Evolutionary conservation across 2,113 vertebrate species (phyloP).

Genomic region (Orthonyx spaldingii): DNA sequence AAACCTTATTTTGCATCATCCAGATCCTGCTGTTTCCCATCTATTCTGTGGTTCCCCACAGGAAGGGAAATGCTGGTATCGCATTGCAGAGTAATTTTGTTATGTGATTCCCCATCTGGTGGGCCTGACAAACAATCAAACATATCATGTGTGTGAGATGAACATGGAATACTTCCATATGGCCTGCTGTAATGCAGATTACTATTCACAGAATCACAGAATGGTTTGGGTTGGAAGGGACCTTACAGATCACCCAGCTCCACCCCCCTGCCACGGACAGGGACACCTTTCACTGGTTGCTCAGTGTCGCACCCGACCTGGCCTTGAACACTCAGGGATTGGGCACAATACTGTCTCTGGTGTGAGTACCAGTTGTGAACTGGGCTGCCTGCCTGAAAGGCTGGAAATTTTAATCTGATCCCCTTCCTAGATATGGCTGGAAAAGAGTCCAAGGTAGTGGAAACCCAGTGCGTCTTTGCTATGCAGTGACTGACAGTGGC

Average conservation of each 20-base stretch:
- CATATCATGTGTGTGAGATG: not conserved
- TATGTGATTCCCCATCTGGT: not conserved
- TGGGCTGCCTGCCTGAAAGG: not conserved
- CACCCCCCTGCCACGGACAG: not conserved
- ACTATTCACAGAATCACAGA: not conserved
- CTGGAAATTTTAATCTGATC: not conserved
- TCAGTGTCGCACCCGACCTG: not conserved
- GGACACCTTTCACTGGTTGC: not conserved
- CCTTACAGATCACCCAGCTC: not conserved
- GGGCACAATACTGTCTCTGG: not conserved
- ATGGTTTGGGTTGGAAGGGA: not conserved
- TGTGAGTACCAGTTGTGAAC: accelerated
- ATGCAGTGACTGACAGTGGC: not conserved
- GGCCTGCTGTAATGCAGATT: not conserved
- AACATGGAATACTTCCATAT: not conserved
- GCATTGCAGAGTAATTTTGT: not conserved
- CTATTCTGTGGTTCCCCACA: accelerated
- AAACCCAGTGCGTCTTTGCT: not conserved
- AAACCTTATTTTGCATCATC: not conserved
- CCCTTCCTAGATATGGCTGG: accelerated
- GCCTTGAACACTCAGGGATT: not conserved
- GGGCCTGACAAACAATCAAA: not conserved
- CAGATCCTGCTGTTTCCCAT: not conserved
- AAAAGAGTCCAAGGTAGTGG: not conserved
- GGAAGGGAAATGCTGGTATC: not conserved